A percentile compares a stretch with the other conserved stretches of the same genome.
Evolutionary conservation across 2,113 vertebrate genomes (phyloP).

Genomic region (Cyprinodon tularosa): DNA sequence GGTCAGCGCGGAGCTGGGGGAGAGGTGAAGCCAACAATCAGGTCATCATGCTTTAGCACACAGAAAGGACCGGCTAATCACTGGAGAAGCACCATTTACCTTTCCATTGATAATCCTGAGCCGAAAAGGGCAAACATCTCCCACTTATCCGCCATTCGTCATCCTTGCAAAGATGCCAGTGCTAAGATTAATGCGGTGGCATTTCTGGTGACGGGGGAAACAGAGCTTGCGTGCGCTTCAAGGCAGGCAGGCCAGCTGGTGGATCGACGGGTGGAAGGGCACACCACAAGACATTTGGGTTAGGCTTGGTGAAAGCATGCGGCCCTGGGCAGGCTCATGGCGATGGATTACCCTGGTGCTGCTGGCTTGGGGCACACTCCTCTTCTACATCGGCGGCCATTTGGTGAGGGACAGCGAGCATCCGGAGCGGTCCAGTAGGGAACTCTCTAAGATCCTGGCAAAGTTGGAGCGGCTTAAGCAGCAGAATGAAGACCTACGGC

Average conservation of each 20-base stretch:
- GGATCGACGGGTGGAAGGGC: slow-evolving; percentile 46
- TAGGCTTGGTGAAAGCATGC: slow-evolving; percentile 86
- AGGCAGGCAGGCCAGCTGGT: slow-evolving; percentile 24
- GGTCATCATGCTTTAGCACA: slow-evolving; percentile 65
- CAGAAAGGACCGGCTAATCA: slow-evolving; percentile 31
- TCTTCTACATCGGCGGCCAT: slow-evolving; percentile 98
- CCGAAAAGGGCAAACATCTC: neutral
- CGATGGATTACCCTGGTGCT: slow-evolving; percentile 99
- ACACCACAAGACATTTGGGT: slow-evolving; percentile 44
- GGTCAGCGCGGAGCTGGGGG: slow-evolving; percentile 30
- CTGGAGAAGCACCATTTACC: slow-evolving; percentile 22
- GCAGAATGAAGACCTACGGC: slow-evolving; percentile 96
- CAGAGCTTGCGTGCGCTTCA: slow-evolving; percentile 45
- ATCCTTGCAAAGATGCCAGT: slow-evolving; percentile 54
- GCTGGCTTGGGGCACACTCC: slow-evolving; percentile 96
- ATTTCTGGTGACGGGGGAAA: slow-evolving; percentile 69
- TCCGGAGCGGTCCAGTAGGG: slow-evolving; percentile 93
- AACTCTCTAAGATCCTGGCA: slow-evolving; percentile 97
- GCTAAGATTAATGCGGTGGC: slow-evolving; percentile 53
- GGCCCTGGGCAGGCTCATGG: slow-evolving; percentile 98
- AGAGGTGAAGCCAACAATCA: slow-evolving; percentile 25
- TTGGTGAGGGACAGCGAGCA: slow-evolving; percentile 96
- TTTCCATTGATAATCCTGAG: slow-evolving; percentile 13
- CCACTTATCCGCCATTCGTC: slow-evolving; percentile 21
- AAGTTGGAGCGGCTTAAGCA: slow-evolving; percentile 98